A percentile compares a stretch with the other conserved stretches of the same genome.
These are phyloP conservation scores for Rhynchophorus ferrugineus DNA, from an alignment of 1,140 invertebrate species.

Conservation along the genomic window DNA sequence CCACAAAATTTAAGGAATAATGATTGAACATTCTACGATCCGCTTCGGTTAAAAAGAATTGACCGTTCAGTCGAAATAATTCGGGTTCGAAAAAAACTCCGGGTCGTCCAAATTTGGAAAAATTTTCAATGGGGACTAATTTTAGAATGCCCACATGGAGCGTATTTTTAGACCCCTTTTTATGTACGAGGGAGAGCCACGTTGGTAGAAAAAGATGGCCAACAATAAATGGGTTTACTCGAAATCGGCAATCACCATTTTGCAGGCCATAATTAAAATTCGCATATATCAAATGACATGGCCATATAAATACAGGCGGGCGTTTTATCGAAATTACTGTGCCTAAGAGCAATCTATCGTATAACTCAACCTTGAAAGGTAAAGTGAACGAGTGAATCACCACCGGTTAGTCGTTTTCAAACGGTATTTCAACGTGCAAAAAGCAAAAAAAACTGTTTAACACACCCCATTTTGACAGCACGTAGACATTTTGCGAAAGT, in stretches of 20 bases:
- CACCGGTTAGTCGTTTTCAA: background rate
- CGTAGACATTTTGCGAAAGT: background rate
- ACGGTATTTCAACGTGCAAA: constrained; percentile 9
- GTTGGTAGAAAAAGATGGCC: too few relatives aligned
- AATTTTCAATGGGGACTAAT: constrained; percentile 20
- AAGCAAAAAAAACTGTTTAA: constrained; percentile 8
- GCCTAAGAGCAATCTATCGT: too few relatives aligned
- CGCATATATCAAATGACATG: constrained; percentile 14
- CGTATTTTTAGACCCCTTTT: constrained; percentile 19
- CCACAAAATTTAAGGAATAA: background rate
- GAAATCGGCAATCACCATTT: too few relatives aligned
- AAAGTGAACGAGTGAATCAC: constrained; percentile 10
- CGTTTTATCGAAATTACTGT: background rate
- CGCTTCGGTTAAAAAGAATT: too few relatives aligned
- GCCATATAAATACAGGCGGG: constrained; percentile 22
- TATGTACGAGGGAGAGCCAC: background rate
- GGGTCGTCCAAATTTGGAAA: constrained; percentile 25
- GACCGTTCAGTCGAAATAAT: too few relatives aligned
- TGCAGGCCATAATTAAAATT: background rate
- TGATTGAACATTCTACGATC: too few relatives aligned
- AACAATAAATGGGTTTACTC: too few relatives aligned
- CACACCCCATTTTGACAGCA: constrained; percentile 17
- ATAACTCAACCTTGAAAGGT: constrained; percentile 12
- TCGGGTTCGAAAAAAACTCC: too few relatives aligned
- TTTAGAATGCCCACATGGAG: constrained; percentile 25